phyloP scores from a whole-genome alignment of 2,888 invertebrate species.

The Ischnura elegans region DNA sequence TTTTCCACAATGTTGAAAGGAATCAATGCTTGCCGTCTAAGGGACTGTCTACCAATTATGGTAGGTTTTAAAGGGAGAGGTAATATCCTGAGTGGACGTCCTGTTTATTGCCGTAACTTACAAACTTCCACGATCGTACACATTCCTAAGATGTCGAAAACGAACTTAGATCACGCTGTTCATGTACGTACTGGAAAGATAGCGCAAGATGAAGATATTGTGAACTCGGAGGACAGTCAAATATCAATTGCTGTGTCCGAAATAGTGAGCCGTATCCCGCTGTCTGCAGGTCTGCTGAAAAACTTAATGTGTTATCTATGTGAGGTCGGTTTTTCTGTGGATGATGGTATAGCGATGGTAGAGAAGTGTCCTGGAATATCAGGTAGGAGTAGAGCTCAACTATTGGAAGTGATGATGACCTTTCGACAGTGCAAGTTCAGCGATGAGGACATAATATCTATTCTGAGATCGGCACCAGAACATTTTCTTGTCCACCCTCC shows the following conservation, averaged over 20 bases:
- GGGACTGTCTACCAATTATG: neutral
- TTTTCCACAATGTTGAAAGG: neutral
- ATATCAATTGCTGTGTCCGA: neutral
- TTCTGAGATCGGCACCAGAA: neutral
- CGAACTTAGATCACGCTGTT: neutral
- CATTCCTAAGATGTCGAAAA: neutral
- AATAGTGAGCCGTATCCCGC: neutral
- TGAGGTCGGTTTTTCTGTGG: constrained; percentile 9
- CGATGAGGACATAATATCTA: neutral
- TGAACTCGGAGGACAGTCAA: neutral
- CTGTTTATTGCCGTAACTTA: neutral
- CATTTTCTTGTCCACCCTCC: neutral
- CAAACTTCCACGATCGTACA: neutral
- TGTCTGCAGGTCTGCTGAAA: neutral
- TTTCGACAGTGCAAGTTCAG: constrained; percentile 1
- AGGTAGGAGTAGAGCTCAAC: neutral
- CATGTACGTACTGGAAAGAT: neutral
- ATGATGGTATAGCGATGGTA: constrained; percentile 3
- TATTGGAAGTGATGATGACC: neutral
- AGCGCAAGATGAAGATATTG: neutral
- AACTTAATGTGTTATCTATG: neutral
- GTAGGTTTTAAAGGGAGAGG: neutral
- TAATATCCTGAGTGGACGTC: neutral
- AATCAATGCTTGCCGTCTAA: neutral
- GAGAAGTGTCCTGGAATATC: neutral